Conservation (phyloP, 2,888 invertebrate genomes). For the Zeuzera pyrina region DNA sequence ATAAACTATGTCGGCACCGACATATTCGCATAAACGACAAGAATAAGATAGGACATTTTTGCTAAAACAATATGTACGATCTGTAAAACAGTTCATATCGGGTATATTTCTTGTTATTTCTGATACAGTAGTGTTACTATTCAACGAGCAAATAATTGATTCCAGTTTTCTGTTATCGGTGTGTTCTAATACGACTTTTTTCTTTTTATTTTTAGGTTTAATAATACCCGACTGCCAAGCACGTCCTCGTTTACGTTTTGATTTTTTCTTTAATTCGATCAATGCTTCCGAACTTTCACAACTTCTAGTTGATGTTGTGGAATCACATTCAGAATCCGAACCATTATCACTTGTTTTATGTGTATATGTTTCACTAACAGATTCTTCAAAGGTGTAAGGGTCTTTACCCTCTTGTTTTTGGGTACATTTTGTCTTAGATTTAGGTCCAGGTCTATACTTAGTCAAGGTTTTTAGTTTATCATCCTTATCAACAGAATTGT, state of each 20-base stretch:
- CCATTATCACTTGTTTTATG: slow-evolving; percentile 31
- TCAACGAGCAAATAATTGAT: slow-evolving; percentile 2
- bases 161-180: slow-evolving; percentile 7
- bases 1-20: slow-evolving; percentile 74
- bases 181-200: slow-evolving; percentile 26
- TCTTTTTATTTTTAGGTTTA: slow-evolving; percentile 45
- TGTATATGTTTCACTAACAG: slow-evolving; percentile 30
- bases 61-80: slow-evolving; percentile 55
- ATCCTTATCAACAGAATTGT: not conserved
- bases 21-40: slow-evolving; percentile 76
- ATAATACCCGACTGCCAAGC: slow-evolving; percentile 53
- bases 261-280: slow-evolving; percentile 40
- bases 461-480: not conserved
- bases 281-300: slow-evolving; percentile 38
- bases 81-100: slow-evolving; percentile 44
- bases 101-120: slow-evolving; percentile 21
- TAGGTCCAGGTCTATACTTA: slow-evolving; percentile 39
- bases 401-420: slow-evolving; percentile 27
- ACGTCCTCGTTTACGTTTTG: slow-evolving; percentile 41
- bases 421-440: slow-evolving; percentile 40
- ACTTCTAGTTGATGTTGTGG: slow-evolving; percentile 40
- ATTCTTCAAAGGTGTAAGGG: slow-evolving; percentile 55
- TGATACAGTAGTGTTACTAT: slow-evolving; percentile 9
- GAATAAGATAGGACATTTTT: slow-evolving; percentile 45
- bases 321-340: slow-evolving; percentile 45